These are phyloP conservation scores for Enoplosus armatus DNA, from an alignment of 2,797 vertebrate genomes.

Conservation along the genomic window DNA sequence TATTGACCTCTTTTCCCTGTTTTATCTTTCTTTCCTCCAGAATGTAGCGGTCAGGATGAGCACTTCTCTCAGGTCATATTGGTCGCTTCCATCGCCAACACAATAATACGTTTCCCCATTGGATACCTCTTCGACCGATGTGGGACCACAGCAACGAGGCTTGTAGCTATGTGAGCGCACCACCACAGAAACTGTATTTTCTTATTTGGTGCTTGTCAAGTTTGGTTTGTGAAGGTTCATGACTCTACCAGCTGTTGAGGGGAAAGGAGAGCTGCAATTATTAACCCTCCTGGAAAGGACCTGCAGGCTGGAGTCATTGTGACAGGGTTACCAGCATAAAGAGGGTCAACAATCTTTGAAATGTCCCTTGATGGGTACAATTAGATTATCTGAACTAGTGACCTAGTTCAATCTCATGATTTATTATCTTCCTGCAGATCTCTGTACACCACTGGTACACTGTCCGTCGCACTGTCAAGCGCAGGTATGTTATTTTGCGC, in stretches of 20 bases:
- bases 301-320: not conserved
- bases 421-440: slow-evolving; percentile 67
- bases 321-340: not conserved
- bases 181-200: not conserved
- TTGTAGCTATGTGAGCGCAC: slow-evolving; percentile 66
- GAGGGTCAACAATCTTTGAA: too few species aligned
- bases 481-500: slow-evolving; percentile 57
- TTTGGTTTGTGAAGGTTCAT: not conserved
- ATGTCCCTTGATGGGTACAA: too few species aligned
- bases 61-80: slow-evolving; percentile 86
- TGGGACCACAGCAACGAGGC: slow-evolving; percentile 81
- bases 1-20: not conserved
- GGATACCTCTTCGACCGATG: slow-evolving; percentile 86
- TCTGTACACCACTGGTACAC: slow-evolving; percentile 76
- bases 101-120: slow-evolving; percentile 85
- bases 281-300: not conserved
- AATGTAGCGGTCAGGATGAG: slow-evolving; percentile 83
- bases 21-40: slow-evolving; percentile 68
- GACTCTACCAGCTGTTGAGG: not conserved
- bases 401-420: not conserved
- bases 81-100: slow-evolving; percentile 88
- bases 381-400: not conserved
- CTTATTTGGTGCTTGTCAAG: not conserved
- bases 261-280: not conserved
- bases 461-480: too few species aligned